Evolutionary conservation across 2,113 vertebrate genomes (phyloP), one percentile per base, ranked within the genome.

Genomic region (Narcine bancroftii): DNA sequence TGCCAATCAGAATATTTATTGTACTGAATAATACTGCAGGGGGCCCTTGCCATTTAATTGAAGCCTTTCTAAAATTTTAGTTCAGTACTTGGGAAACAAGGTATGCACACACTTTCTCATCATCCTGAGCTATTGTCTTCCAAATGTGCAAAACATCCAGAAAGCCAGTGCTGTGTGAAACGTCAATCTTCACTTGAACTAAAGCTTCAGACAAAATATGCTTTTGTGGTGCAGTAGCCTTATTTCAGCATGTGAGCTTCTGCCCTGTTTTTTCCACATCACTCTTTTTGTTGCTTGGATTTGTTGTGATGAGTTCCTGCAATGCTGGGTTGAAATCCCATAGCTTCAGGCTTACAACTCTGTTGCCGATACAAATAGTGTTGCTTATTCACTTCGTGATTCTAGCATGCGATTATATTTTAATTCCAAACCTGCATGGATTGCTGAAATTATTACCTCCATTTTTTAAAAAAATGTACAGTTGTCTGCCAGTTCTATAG

Each of bases 241-340:
- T 56, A 83, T 56, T 83, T 83, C 47, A 83, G 45, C 13, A 24
- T 56, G 50, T 21, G 53, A 87, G 45, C 26, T 45, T 50, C 77
- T 81, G 81, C 33, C 60, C 15, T 36, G 33, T 33, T 36, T 60
- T 26, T 81, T 79, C 77, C 77, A 36, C 53, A 87, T 63, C 81
- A 87, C 17, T 87, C 81, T 60, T 87, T 85, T 85, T 56, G 50
- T 39, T 87, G 53, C 60, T 87, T 63, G 53, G 36, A 87, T 87
- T 87, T 87, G n/a, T 33, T 87, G 33, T 39, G 53, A 87, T 60
- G 81, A 7, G 53, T 87, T 63, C 81, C 53, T 9, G 24, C 50
- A 19, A 36, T 60, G 6, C 13, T 15, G 5, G 11, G 33, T 75
- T 75, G 36, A 39, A 75, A 75, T 75, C 72, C n/a, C 72, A 39